phyloP scores from a whole-genome alignment of 2,113 vertebrate species.

The Labrus mixtus region DNA sequence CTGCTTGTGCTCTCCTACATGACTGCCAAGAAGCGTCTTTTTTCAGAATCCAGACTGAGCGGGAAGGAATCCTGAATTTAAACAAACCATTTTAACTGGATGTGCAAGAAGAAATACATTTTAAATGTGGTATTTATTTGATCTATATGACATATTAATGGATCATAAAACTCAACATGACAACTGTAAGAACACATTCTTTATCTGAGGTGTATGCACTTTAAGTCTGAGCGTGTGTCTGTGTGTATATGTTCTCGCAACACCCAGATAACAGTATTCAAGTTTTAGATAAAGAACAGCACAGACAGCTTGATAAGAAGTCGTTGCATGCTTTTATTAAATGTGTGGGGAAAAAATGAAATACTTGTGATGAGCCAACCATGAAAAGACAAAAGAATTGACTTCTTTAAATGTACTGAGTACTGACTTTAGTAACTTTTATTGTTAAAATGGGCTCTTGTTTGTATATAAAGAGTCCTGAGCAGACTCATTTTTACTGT shows the following conservation, averaged over 20 bases:
- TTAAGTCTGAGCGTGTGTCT: not conserved
- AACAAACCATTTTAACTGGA: constrained; percentile 34
- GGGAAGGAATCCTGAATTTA: constrained; percentile 58
- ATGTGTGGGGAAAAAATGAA: too few species aligned
- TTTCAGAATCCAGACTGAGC: constrained; percentile 27
- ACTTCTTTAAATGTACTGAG: not conserved
- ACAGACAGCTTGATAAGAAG: too few species aligned
- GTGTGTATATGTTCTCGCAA: not conserved
- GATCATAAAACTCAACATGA: constrained; percentile 25
- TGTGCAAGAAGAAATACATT: constrained; percentile 14
- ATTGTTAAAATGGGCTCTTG: not conserved
- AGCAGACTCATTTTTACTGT: constrained; percentile 10
- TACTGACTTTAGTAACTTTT: not conserved
- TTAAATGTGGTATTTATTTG: constrained; percentile 49
- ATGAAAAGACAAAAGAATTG: too few species aligned
- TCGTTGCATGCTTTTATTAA: too few species aligned
- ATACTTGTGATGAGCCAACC: too few species aligned
- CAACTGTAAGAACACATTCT: constrained; percentile 13
- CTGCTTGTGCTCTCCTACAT: not conserved
- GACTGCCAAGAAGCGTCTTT: constrained; percentile 12
- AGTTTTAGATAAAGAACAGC: too few species aligned
- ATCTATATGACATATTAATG: constrained; percentile 49
- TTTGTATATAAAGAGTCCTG: not conserved
- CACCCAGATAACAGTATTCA: too few species aligned
- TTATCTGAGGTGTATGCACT: not conserved